A percentile compares a stretch with the other conserved stretches of the same genome.
These are phyloP conservation scores for Epinephelus coioides DNA, from an alignment of 2,797 vertebrate species.

Conservation along the genomic window DNA sequence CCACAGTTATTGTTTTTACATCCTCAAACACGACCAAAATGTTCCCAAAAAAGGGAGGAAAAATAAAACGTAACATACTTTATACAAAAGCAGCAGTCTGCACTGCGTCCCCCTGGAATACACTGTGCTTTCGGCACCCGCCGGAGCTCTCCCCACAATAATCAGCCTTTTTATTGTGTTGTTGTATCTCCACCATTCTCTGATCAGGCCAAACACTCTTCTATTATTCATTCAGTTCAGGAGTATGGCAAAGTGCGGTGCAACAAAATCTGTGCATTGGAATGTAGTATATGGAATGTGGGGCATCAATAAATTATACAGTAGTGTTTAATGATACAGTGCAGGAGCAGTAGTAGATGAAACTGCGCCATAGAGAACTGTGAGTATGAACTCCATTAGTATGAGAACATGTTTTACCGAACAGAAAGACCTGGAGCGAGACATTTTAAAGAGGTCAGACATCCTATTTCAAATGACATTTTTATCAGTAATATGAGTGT, in stretches of 20 bases:
- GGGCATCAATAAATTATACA: slow-evolving; percentile 74
- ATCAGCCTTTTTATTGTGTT: slow-evolving; percentile 55
- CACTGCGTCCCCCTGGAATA: slow-evolving; percentile 37
- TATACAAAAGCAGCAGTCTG: slow-evolving; percentile 34
- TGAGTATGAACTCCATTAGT: slow-evolving; percentile 52
- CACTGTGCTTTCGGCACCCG: slow-evolving; percentile 29
- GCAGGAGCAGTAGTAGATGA: slow-evolving; percentile 27
- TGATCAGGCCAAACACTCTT: slow-evolving; percentile 71
- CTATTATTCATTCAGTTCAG: slow-evolving; percentile 71
- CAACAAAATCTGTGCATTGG: slow-evolving; percentile 54
- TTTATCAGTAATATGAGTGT: slow-evolving; percentile 48
- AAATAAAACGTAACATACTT: slow-evolving; percentile 38
- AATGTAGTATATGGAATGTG: slow-evolving; percentile 52
- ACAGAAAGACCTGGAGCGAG: slow-evolving; percentile 47
- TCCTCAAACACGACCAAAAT: slow-evolving; percentile 48
- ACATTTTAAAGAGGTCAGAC: slow-evolving; percentile 61
- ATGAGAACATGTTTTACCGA: slow-evolving; percentile 37
- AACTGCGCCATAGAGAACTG: slow-evolving; percentile 25
- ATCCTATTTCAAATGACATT: slow-evolving; percentile 59
- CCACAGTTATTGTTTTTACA: slow-evolving; percentile 13
- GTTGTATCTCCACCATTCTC: slow-evolving; percentile 56
- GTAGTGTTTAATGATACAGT: slow-evolving; percentile 59
- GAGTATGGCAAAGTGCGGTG: slow-evolving; percentile 26
- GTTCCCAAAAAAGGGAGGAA: not conserved
- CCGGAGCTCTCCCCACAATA: slow-evolving; percentile 28